These are phyloP conservation scores for Ceyx erithaca DNA, from an alignment of 2,797 vertebrate species.

Conservation along the genomic window DNA sequence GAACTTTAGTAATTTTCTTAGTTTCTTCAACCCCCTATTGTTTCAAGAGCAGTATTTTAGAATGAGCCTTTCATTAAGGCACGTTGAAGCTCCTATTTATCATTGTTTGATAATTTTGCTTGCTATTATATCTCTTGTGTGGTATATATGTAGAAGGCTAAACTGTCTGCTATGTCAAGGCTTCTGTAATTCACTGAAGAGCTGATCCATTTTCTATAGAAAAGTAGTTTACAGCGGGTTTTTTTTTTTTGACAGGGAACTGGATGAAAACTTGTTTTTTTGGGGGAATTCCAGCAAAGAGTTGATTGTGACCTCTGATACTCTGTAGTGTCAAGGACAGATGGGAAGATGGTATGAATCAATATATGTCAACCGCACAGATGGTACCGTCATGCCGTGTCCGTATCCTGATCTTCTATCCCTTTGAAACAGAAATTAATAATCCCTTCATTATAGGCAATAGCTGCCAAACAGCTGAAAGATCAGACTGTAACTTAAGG, in stretches of 20 bases:
- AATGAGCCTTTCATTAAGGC: background rate
- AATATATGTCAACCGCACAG: slow-evolving; percentile 82
- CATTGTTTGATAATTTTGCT: background rate
- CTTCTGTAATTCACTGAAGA: background rate
- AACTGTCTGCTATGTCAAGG: background rate
- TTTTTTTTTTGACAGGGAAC: slow-evolving; percentile 20
- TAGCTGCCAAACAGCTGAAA: slow-evolving; percentile 78
- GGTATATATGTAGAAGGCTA: slow-evolving; percentile 4
- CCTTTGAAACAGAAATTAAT: slow-evolving; percentile 82
- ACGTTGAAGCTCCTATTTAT: background rate
- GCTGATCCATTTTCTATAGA: slow-evolving; percentile 57
- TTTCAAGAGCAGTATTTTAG: background rate
- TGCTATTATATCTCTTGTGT: background rate
- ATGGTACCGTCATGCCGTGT: slow-evolving; percentile 81
- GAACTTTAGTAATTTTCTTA: slow-evolving; percentile 13
- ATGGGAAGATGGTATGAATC: slow-evolving; percentile 82
- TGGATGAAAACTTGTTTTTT: slow-evolving; percentile 64
- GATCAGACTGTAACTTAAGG: slow-evolving; percentile 52
- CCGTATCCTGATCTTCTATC: slow-evolving; percentile 78
- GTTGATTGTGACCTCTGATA: slow-evolving; percentile 78
- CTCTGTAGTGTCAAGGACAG: slow-evolving; percentile 81
- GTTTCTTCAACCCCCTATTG: background rate
- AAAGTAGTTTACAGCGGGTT: background rate
- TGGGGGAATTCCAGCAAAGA: slow-evolving; percentile 74
- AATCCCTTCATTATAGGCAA: slow-evolving; percentile 79